Conservation (phyloP, 2,797 vertebrate genomes). For the Crypturellus tataupa region DNA sequence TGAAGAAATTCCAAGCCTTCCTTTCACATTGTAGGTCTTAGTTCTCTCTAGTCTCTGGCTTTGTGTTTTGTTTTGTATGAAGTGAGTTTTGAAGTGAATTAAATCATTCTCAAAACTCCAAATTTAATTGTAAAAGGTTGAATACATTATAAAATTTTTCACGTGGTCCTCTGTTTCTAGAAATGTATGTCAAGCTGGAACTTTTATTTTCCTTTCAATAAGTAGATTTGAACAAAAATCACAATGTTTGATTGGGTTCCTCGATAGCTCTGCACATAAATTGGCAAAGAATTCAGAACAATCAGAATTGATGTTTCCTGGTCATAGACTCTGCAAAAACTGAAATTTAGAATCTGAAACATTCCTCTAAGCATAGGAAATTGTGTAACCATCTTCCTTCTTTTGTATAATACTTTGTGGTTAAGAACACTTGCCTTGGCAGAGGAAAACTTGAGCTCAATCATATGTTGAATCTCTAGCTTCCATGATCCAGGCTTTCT, state of each 20-base stretch:
- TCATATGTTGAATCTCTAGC: not conserved
- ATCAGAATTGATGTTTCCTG: not conserved
- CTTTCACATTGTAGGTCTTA: not conserved
- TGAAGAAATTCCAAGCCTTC: constrained; percentile 23
- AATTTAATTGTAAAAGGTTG: not conserved
- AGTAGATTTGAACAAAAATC: not conserved
- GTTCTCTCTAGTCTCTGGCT: not conserved
- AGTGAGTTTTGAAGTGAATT: not conserved
- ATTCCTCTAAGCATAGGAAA: not conserved
- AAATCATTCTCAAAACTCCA: not conserved
- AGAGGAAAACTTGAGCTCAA: not conserved
- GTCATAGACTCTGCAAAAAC: not conserved
- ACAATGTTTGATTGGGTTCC: not conserved
- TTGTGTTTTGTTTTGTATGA: not conserved
- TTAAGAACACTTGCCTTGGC: not conserved
- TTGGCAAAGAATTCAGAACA: not conserved
- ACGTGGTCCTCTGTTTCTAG: not conserved
- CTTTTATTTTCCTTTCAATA: not conserved
- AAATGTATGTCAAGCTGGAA: not conserved
- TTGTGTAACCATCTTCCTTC: not conserved
- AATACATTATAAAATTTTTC: not conserved
- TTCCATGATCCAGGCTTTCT: not conserved
- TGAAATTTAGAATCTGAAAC: not conserved
- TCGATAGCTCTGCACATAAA: not conserved
- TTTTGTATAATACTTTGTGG: not conserved